Percentiles rank a stretch among this genome's conserved stretches.
Evolutionary conservation across 2,113 vertebrate species (phyloP).

Genomic region (Clupea harengus): DNA sequence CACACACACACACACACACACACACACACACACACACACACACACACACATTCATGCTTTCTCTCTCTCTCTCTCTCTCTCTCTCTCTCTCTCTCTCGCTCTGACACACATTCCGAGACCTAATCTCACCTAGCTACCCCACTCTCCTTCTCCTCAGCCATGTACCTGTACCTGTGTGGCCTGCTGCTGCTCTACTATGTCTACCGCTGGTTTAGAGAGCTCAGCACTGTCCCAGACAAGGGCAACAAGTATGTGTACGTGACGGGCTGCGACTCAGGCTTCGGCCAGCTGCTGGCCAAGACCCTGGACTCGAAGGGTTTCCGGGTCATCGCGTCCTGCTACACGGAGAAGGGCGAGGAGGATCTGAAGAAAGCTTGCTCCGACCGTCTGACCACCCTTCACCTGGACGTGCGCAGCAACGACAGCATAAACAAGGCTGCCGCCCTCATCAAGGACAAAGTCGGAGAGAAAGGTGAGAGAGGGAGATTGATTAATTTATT

Average conservation of each 20-base stretch:
- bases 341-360: constrained; percentile 74
- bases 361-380: constrained; percentile 76
- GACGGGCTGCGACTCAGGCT: constrained; percentile 88
- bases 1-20: constrained; percentile 3
- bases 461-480: constrained; percentile 66
- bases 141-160: constrained; percentile 45
- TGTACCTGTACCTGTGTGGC: constrained; percentile 63
- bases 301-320: constrained; percentile 78
- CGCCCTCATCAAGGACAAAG: constrained; percentile 65
- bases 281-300: constrained; percentile 77
- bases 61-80: not conserved
- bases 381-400: constrained; percentile 54
- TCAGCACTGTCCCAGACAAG: constrained; percentile 57
- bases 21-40: not conserved
- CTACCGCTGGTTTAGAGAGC: constrained; percentile 69
- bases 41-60: not conserved
- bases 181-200: constrained; percentile 59
- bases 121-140: not conserved
- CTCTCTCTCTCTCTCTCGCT: not conserved
- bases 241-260: constrained; percentile 78
- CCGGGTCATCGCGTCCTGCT: constrained; percentile 80
- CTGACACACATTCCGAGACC: not conserved
- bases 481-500: not conserved
- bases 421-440: constrained; percentile 70
- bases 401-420: constrained; percentile 73